Base-by-base conservation (phyloP, 2,797 vertebrate species). In the Dipus sagitta region DNA sequence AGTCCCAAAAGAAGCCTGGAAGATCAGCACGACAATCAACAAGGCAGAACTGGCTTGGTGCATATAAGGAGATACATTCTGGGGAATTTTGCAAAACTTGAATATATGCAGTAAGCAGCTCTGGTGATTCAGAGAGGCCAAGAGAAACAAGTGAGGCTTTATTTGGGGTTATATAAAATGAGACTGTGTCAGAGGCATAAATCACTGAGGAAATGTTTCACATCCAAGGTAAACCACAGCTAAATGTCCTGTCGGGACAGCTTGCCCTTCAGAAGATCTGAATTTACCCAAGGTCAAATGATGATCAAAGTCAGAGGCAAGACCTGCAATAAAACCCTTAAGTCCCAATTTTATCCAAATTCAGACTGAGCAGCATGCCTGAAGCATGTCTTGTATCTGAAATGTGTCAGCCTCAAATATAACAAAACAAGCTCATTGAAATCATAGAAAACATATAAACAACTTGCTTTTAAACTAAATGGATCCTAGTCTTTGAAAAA, bases 81-180 rank as follows among this genome's bases (percentile, higher is more conserved):
- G 13, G 86, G 7, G 96, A 97, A 96, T 86, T 94, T 92, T 95
- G 38, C 65, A 90, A 95, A 93, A 24, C 88, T 77, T 88, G 82
- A 94, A 72, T 91, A 85, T 94, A 97, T 95, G 93, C 90, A 97
- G 76, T 82, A 95, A 95, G 24, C 65, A 96, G 54, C 75, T 91
- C 96, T 90, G 92, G 79, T 94, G 96, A 90, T 95, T 81, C 47
- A 86, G 93, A 93, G 90, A 94, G 72, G 32, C 92, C 94, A 93
- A 79, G 78, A 94, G 93, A 96, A 97, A 95, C n/a, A 97, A 96
- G 90, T 21, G 81, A 91, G 14, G 20, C 96, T 97, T 88, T 88
- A 93, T 91, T 96, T 92, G 68, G 74, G 14, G 20, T 96, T 97
- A 95, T 96, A 96, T 88, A 72, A 97, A 97, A 93, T 84, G 52